Base-by-base conservation (phyloP, 2,888 invertebrate species). In the Neoscelio sp. region DNA sequence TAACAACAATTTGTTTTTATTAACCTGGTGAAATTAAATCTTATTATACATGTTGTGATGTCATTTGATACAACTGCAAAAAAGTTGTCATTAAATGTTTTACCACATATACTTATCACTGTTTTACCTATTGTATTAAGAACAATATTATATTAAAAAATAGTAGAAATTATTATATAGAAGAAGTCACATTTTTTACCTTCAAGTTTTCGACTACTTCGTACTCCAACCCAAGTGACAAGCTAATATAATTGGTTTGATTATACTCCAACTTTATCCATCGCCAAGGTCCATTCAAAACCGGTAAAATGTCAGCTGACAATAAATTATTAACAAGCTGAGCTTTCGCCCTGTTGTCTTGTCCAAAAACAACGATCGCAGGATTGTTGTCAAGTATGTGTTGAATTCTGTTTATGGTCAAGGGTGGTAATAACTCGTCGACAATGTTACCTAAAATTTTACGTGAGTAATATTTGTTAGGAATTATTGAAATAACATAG, bases 301-400 rank as follows among this genome's bases (percentile, higher is more conserved):
- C 81, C 35, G 96, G 96, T 74, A 96, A 91, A 74, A 96, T 91
- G 17, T 92, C 90, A 70, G 93, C 91, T 0, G 94, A 94, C 56
- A 97, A 91, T 48, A 97, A 90, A 74, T 93, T 93, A 89, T 97
- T 96, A 10, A 95, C 92, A 62, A 97, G 91, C 5, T 94, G 91
- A 0, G 95, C 95, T 85, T 95, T 94, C 0, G 95, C 94, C 77
- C 93, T 92, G n/a, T 92, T 92, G 64, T 92, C 93, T 82, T 94
- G 94, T 20, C 96, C 96, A 75, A 95, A 91, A 7, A 96, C 90
- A n/a, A 96, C 92, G 52, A 96, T 91, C 6, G 94, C 94, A 0
- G 95, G 94, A n/a, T 92, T 91, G 23, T 93, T 92, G 26, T 91
- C 90, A 35, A 92, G 50, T 35, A 76, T 68, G 42, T 76, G 76